Percentiles rank a stretch among this genome's conserved stretches.
Conservation (phyloP, 2,797 vertebrate species). For the Oceanodroma leucorhoa region DNA sequence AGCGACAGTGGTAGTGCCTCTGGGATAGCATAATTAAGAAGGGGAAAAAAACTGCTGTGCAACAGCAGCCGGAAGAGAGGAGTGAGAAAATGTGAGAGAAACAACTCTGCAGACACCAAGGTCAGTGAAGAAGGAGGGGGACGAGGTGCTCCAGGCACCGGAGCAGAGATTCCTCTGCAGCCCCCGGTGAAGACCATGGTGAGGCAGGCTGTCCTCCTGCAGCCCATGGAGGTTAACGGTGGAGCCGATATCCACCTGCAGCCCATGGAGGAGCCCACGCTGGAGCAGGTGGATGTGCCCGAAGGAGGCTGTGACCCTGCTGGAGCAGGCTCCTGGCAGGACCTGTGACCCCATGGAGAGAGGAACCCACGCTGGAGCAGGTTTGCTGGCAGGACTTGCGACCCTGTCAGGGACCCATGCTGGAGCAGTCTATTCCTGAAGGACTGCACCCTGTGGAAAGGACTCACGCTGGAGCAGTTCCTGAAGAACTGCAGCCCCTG, state of each 20-base stretch:
- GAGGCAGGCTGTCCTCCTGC: too few relatives aligned
- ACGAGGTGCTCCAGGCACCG: background rate
- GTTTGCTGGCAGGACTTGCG: background rate
- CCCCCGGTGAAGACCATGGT: too few relatives aligned
- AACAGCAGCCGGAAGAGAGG: background rate
- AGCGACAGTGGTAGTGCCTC: fast-evolving
- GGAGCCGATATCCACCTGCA: too few relatives aligned
- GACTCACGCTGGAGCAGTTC: background rate
- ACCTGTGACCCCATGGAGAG: background rate
- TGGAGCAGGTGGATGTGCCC: background rate
- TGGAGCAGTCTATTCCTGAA: background rate
- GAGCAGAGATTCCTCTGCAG: background rate
- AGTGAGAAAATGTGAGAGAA: background rate
- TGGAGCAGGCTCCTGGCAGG: background rate
- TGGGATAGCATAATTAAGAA: background rate
- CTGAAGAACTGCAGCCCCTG: background rate
- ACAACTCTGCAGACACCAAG: background rate
- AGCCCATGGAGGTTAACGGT: too few relatives aligned
- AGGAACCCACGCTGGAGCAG: background rate
- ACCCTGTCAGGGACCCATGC: background rate
- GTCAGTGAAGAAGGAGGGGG: background rate
- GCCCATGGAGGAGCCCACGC: background rate
- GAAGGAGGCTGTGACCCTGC: background rate
- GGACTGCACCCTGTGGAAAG: background rate
- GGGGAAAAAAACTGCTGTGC: background rate